A percentile compares a stretch with the other conserved stretches of the same genome.
These are phyloP conservation scores for Brevipalpus yothersi DNA, from an alignment of 1,140 invertebrate genomes.

Conservation along the genomic window DNA sequence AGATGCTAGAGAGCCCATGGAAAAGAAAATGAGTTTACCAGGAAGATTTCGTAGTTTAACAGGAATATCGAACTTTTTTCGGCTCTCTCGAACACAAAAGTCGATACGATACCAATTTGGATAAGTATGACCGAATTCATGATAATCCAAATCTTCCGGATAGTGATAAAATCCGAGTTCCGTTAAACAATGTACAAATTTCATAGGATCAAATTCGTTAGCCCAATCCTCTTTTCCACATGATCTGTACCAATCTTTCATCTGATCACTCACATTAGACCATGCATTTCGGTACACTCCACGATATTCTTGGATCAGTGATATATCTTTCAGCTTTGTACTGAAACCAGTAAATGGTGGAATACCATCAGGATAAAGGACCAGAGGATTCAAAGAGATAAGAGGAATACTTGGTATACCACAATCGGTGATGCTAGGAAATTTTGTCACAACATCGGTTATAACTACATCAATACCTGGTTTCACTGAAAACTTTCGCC, in stretches of 20 bases:
- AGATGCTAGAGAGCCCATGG: constrained; percentile 11
- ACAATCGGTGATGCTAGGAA: neutral
- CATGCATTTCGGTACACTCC: neutral
- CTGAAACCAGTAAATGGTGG: neutral
- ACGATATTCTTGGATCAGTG: neutral
- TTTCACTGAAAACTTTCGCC: neutral
- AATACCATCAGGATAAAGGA: neutral
- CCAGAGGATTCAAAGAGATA: neutral
- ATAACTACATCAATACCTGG: neutral
- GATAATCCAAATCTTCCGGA: neutral
- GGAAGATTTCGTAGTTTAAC: neutral
- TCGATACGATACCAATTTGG: neutral
- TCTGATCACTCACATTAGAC: neutral
- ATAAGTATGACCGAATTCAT: neutral
- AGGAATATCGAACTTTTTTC: neutral
- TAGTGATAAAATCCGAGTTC: neutral
- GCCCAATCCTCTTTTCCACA: neutral
- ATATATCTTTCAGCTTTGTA: neutral
- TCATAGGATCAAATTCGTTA: neutral
- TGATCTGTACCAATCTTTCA: neutral
- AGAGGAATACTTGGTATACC: neutral
- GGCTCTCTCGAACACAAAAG: neutral
- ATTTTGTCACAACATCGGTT: neutral
- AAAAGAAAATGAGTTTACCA: constrained; percentile 6
- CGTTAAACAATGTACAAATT: no score